Evolutionary conservation across 1,140 invertebrate genomes (phyloP).

Genomic region (Anthonomus grandis): DNA sequence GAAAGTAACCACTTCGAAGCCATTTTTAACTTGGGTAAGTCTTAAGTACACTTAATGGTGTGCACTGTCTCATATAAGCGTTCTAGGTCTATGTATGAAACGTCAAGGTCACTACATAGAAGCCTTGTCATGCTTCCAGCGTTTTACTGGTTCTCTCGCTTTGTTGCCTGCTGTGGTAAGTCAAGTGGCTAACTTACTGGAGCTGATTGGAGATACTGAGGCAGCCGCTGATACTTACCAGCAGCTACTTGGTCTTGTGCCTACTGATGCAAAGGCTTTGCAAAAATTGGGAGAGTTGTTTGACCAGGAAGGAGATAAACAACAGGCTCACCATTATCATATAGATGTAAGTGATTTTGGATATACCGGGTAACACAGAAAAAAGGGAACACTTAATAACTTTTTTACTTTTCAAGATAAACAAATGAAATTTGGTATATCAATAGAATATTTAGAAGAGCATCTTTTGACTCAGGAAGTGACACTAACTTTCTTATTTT

Average conservation of each 20-base stretch:
- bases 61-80: conserved; percentile 35
- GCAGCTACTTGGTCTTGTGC: conserved; percentile 78
- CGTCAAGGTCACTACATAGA: conserved; percentile 68
- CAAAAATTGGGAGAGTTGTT: conserved; percentile 82
- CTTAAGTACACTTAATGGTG: too few relatives aligned
- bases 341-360: conserved; percentile 64
- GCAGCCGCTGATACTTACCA: conserved; percentile 82
- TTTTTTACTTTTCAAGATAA: too few relatives aligned
- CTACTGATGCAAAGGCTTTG: conserved; percentile 79
- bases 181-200: conserved; percentile 81
- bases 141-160: conserved; percentile 54
- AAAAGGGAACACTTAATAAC: too few relatives aligned
- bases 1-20: conserved; percentile 86
- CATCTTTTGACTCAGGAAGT: too few relatives aligned
- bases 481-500: too few relatives aligned
- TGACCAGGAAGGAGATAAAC: conserved; percentile 82
- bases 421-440: too few relatives aligned
- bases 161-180: conserved; percentile 78
- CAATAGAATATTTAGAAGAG: too few relatives aligned
- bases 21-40: conserved; percentile 81
- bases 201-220: conserved; percentile 69
- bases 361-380: too few relatives aligned
- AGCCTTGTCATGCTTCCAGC: conserved; percentile 77
- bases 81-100: conserved; percentile 66
- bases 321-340: conserved; percentile 90